phyloP scores from a whole-genome alignment of 2,888 invertebrate species.

The Apantesis nais region DNA sequence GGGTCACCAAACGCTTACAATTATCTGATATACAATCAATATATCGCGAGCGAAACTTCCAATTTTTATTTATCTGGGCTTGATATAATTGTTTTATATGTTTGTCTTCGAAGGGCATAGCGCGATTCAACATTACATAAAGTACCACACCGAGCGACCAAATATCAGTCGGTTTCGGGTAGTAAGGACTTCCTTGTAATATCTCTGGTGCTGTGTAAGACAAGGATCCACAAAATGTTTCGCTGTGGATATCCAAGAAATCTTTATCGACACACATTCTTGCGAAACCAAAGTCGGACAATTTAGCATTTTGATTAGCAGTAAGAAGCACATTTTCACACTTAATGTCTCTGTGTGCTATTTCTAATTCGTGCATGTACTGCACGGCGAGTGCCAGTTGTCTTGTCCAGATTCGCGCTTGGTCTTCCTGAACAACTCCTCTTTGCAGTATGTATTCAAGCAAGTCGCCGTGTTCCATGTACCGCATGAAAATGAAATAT shows the following conservation, averaged over 20 bases:
- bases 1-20: conserved; percentile 86
- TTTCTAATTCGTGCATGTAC: conserved; percentile 90
- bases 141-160: conserved; percentile 93
- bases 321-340: conserved; percentile 93
- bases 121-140: conserved; percentile 93
- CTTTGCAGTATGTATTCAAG: conserved; percentile 89
- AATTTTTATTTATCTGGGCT: conserved; percentile 84
- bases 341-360: conserved; percentile 93
- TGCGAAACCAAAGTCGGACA: conserved; percentile 94
- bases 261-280: conserved; percentile 76
- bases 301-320: conserved; percentile 90
- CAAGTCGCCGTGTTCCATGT: conserved; percentile 90
- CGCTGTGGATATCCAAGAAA: conserved; percentile 85
- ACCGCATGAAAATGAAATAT: conserved; percentile 92
- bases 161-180: conserved; percentile 90
- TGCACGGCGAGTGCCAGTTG: conserved; percentile 89
- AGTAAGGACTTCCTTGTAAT: conserved; percentile 90
- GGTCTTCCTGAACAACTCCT: conserved; percentile 88
- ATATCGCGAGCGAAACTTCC: conserved; percentile 90
- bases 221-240: conserved; percentile 94
- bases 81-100: conserved; percentile 90
- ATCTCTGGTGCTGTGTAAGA: conserved; percentile 96
- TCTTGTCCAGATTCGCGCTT: conserved; percentile 89
- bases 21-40: conserved; percentile 83
- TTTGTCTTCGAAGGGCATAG: conserved; percentile 93